These are phyloP conservation scores for Chaenocephalus aceratus DNA, from an alignment of 2,113 vertebrate species.

Conservation along the genomic window DNA sequence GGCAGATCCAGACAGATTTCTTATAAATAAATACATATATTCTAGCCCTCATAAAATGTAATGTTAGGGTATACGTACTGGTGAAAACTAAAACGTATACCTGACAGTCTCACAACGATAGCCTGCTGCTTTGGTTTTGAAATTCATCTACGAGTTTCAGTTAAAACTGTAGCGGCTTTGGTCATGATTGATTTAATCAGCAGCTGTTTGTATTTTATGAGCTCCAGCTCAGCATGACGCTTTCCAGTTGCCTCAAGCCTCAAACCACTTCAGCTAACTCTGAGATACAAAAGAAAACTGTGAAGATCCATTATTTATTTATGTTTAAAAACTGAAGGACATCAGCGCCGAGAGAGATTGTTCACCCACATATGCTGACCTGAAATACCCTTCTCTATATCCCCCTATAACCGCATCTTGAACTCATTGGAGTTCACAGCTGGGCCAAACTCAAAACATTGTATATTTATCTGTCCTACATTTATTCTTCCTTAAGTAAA, in stretches of 20 bases:
- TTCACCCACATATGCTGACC: neutral
- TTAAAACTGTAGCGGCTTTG: conserved; percentile 33
- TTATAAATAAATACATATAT: neutral
- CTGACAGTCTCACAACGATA: conserved; percentile 1
- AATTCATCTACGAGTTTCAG: neutral
- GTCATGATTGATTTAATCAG: conserved; percentile 79
- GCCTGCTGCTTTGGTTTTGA: neutral
- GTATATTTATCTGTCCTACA: too few relatives aligned
- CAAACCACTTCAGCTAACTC: conserved; percentile 3
- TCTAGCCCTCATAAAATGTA: conserved; percentile 16
- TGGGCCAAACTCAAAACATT: neutral
- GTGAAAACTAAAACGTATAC: neutral
- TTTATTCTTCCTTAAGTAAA: too few relatives aligned
- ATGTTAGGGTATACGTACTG: neutral
- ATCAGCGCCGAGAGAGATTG: neutral
- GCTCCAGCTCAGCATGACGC: conserved; percentile 76
- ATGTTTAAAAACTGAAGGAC: neutral
- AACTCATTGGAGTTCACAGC: neutral
- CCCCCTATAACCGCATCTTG: neutral
- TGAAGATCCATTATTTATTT: neutral
- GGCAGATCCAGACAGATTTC: neutral
- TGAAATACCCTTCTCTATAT: neutral
- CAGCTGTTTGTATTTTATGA: conserved; percentile 72
- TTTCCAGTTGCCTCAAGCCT: conserved; percentile 68
- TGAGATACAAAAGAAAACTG: neutral